phyloP scores from a whole-genome alignment of 2,888 invertebrate species.

The Lasioglossum pauxillum region DNA sequence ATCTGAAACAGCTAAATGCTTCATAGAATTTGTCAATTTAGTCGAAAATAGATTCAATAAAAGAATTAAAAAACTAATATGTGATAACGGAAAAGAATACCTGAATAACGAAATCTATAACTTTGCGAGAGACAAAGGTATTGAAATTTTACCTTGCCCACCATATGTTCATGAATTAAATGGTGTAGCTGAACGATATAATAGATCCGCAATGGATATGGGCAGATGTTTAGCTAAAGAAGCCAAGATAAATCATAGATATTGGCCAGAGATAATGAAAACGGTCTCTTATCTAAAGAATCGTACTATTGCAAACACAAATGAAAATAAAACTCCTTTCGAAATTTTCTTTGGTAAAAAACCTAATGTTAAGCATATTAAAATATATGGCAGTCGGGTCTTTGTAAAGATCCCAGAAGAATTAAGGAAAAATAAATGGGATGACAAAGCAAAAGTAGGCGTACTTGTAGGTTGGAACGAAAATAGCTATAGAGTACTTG shows the following conservation, averaged over 20 bases:
- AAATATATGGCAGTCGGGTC: slow-evolving; percentile 10
- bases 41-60: not conserved
- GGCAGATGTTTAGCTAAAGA: slow-evolving; percentile 1
- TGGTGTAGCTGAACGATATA: slow-evolving; percentile 9
- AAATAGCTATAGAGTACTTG: not conserved
- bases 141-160: too few relatives aligned
- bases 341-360: slow-evolving; percentile 16
- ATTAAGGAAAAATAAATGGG: slow-evolving; percentile 4
- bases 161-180: slow-evolving; percentile 13
- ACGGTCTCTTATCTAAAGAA: slow-evolving; percentile 5
- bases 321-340: slow-evolving; percentile 23
- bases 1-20: not conserved
- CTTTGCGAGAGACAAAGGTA: slow-evolving; percentile 20
- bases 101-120: not conserved
- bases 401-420: slow-evolving; percentile 12
- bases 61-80: not conserved
- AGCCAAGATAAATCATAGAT: not conserved
- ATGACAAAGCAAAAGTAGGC: not conserved
- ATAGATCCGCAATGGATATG: slow-evolving; percentile 17
- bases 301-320: not conserved
- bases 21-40: not conserved
- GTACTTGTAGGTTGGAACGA: slow-evolving; percentile 16
- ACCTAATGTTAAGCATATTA: not conserved
- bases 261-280: not conserved
- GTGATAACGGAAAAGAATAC: not conserved